Evolutionary conservation across 2,113 vertebrate species (phyloP), one percentile per base, ranked within the genome.

Genomic region (Leptosomus discolor): DNA sequence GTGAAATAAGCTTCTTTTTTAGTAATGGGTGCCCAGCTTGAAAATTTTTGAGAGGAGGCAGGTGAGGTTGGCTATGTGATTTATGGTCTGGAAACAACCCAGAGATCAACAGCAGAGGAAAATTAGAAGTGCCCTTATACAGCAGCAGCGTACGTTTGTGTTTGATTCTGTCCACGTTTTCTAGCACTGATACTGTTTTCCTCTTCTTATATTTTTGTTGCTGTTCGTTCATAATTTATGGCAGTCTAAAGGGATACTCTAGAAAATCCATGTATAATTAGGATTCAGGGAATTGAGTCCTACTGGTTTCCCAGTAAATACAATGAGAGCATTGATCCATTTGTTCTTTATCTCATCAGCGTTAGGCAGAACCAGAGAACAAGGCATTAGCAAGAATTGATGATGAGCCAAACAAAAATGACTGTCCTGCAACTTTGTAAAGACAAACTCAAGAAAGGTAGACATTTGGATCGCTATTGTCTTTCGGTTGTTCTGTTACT

Each of bases 251-350:
- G n/a, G 32, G 58, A 69, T 73, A 50, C 29, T 92, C 16, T 32
- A 89, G 46, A n/a, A 89, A 89, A 89, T 65, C 73, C 7, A 17
- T 32, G 8, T 70, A 11, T 58, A 58, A 63, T 81, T 70, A 46
- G 73, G 50, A 96, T 75, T 91, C 91, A 58, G 64, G n/a, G 94
- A 96, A 67, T 13, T 63, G 51, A 67, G 68, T n/a, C 89, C 23
- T 91, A 53, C 83, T 96, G n/a, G 74, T 88, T 95, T 94, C 92
- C 64, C 68, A 84, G 89, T 87, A 91, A 86, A 71, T 43, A 96
- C 94, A 97, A 94, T 89, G 80, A 92, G n/a, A 84, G 41, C 93
- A 92, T 91, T 96, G 94, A 97, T 92, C 68, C 37, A 30, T 91
- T 91, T 92, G 83, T 91, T 88, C 68, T 89, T 92, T 97, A 91